A percentile compares a stretch with the other conserved stretches of the same genome.
Conservation (phyloP, 2,888 invertebrate genomes). For the Drosophila stalkeri region DNA sequence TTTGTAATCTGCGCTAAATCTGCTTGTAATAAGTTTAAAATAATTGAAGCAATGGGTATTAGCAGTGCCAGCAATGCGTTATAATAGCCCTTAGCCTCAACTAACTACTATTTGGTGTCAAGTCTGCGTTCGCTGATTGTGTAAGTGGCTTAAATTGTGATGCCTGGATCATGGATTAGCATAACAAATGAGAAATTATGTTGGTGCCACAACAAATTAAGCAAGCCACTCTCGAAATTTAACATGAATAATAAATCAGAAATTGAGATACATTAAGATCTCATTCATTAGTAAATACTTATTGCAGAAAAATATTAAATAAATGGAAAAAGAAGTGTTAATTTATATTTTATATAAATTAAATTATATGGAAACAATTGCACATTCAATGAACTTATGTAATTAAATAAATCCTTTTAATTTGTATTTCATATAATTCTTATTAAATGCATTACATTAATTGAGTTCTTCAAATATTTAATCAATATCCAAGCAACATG, state of each 20-base stretch:
- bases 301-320: too few relatives aligned
- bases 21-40: constrained; percentile 76
- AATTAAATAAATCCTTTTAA: too few relatives aligned
- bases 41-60: constrained; percentile 71
- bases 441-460: too few relatives aligned
- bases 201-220: constrained; percentile 12
- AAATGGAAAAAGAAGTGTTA: too few relatives aligned
- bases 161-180: constrained; percentile 40
- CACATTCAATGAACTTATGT: too few relatives aligned
- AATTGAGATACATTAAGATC: neutral
- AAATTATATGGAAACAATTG: too few relatives aligned
- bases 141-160: constrained; percentile 24
- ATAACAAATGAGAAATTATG: constrained; percentile 49
- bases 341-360: too few relatives aligned
- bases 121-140: neutral
- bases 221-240: neutral
- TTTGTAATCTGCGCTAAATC: constrained; percentile 71
- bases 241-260: neutral
- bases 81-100: constrained; percentile 52
- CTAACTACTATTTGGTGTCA: constrained; percentile 7
- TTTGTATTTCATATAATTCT: too few relatives aligned
- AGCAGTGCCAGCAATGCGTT: constrained; percentile 58
- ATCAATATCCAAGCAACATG: too few relatives aligned
- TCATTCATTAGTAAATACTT: too few relatives aligned
- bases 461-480: too few relatives aligned